Evolutionary conservation across 2,113 vertebrate genomes (phyloP).

Genomic region (Semicossyphus pulcher): DNA sequence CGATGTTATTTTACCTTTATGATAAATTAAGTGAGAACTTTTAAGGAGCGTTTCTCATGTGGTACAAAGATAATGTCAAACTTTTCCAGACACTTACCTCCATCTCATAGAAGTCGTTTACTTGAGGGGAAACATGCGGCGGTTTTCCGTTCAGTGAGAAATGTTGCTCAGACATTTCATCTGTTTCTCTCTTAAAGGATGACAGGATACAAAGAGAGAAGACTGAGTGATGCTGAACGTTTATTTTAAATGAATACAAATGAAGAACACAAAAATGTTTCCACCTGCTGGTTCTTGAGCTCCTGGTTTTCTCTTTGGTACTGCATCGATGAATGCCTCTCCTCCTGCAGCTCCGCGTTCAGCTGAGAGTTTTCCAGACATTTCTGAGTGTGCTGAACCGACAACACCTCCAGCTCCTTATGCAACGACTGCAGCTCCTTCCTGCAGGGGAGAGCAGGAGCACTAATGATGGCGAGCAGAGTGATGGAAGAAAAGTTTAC

Average conservation of each 20-base stretch:
- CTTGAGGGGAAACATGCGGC: conserved; percentile 80
- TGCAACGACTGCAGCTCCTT: conserved; percentile 91
- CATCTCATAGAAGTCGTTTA: conserved; percentile 89
- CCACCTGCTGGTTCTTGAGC: conserved; percentile 91
- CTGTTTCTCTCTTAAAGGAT: conserved; percentile 79
- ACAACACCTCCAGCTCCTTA: conserved; percentile 92
- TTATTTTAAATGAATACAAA: neutral
- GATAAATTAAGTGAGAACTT: neutral
- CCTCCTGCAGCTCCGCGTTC: conserved; percentile 89
- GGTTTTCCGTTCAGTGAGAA: conserved; percentile 85
- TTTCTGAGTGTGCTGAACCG: conserved; percentile 94
- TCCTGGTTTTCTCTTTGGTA: conserved; percentile 92
- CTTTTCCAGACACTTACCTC: conserved; percentile 80
- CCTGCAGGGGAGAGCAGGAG: conserved; percentile 74
- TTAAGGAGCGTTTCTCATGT: neutral
- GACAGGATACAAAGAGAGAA: neutral
- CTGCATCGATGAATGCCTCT: conserved; percentile 88
- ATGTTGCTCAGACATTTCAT: conserved; percentile 86
- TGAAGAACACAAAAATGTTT: neutral
- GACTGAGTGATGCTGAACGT: neutral
- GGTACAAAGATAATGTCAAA: neutral
- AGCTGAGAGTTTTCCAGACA: conserved; percentile 93
- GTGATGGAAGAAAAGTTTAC: no score
- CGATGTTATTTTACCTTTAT: no score
- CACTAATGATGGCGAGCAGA: neutral